Conservation (phyloP, 53 echinoderm and acorn worm genomes). For the Paracentrotus lividus region DNA sequence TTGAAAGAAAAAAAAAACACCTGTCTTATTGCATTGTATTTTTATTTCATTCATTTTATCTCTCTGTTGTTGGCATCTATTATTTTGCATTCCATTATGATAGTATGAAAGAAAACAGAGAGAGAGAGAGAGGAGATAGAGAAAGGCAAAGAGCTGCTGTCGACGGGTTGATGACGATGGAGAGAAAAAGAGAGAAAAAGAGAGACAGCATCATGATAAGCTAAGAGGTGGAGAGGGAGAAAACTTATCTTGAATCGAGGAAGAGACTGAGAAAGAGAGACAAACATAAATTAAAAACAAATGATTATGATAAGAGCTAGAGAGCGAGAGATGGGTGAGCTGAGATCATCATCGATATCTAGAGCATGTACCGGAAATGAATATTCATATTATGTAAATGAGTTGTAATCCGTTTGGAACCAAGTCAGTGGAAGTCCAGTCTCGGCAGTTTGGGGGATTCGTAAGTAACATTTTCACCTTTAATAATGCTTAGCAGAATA, state of each 20-base stretch:
- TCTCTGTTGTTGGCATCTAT: background rate
- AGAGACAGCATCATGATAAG: too few relatives aligned
- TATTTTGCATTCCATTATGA: background rate
- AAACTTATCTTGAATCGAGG: background rate
- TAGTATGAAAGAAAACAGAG: background rate
- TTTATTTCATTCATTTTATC: background rate
- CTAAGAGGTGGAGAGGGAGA: background rate
- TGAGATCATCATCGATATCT: background rate
- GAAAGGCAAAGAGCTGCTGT: background rate
- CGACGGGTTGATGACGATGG: too few relatives aligned
- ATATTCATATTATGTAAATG: slow-evolving; percentile 6
- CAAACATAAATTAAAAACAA: background rate
- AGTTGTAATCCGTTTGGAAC: background rate
- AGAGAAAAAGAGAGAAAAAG: background rate
- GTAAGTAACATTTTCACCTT: background rate
- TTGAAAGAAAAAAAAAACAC: background rate
- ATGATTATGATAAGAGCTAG: background rate
- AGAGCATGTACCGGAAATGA: background rate
- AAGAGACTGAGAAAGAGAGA: background rate
- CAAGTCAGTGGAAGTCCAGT: background rate
- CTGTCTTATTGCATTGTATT: background rate
- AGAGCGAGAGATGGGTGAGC: background rate
- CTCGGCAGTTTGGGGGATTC: background rate
- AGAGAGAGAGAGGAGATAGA: background rate
- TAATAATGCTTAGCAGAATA: background rate